phyloP scores from a whole-genome alignment of 2,888 invertebrate genomes.

The Creontiades dilutus region DNA sequence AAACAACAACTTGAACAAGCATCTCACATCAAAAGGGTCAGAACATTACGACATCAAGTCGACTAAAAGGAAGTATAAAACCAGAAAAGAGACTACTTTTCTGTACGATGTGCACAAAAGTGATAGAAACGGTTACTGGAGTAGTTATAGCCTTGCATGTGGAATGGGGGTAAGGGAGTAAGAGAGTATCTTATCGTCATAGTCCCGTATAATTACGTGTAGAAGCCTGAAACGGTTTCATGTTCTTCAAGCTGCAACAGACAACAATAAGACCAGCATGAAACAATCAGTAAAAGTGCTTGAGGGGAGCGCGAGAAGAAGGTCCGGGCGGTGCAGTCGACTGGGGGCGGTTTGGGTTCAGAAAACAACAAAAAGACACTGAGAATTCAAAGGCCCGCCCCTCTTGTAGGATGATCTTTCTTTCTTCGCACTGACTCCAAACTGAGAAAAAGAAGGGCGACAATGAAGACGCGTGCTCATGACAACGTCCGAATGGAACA shows the following conservation, averaged over 20 bases:
- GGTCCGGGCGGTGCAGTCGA: conserved; percentile 4
- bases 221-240: conserved; percentile 13
- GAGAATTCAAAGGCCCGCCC: conserved; percentile 30
- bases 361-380: conserved; percentile 53
- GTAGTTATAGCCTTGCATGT: background rate
- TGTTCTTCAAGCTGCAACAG: conserved; percentile 42
- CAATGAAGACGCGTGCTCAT: conserved; percentile 72
- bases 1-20: conserved; percentile 57
- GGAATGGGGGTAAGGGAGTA: background rate
- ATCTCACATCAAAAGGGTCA: conserved; percentile 30
- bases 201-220: conserved; percentile 19
- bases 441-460: conserved; percentile 65
- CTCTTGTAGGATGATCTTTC: conserved; percentile 20
- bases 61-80: background rate
- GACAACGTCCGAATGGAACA: conserved; percentile 72
- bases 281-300: conserved; percentile 67
- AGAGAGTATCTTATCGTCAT: background rate
- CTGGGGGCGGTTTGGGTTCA: conserved; percentile 37
- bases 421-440: conserved; percentile 39
- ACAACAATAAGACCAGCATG: conserved; percentile 51
- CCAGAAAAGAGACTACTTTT: conserved; percentile 18
- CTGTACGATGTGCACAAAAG: background rate
- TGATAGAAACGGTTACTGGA: conserved; percentile 20
- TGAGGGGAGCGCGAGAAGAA: background rate
- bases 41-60: conserved; percentile 34